phyloP scores from a whole-genome alignment of 2,113 vertebrate species.

The Hemiprocne comata region DNA sequence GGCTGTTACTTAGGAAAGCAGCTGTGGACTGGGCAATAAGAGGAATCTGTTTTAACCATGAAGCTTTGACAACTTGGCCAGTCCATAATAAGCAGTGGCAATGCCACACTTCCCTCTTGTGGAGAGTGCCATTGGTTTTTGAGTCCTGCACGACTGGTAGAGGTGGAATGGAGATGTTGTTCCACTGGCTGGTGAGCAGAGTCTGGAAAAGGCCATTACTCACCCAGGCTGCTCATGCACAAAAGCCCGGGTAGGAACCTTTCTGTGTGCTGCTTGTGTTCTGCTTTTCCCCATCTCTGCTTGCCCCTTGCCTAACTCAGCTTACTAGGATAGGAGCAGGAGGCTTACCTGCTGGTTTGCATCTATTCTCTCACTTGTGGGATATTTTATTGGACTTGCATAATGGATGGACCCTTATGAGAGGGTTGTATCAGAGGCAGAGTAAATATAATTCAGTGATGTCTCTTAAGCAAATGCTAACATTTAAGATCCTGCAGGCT shows the following conservation, averaged over 20 bases:
- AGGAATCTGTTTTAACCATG: background rate
- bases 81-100: background rate
- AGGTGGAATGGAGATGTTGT: background rate
- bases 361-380: background rate
- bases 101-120: background rate
- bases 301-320: background rate
- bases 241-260: background rate
- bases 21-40: background rate
- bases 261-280: background rate
- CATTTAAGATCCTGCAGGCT: background rate
- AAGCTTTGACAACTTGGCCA: background rate
- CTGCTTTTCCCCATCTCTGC: background rate
- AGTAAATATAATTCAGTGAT: background rate
- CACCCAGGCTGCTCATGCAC: background rate
- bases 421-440: background rate
- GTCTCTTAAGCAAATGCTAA: background rate
- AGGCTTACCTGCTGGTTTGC: background rate
- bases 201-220: background rate
- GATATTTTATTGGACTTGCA: background rate
- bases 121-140: background rate
- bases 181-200: background rate
- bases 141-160: background rate
- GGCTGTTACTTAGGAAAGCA: background rate
- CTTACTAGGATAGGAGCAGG: background rate
- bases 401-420: background rate